Base-by-base conservation (phyloP, 2,113 vertebrate species). In the Spea bombifrons region DNA sequence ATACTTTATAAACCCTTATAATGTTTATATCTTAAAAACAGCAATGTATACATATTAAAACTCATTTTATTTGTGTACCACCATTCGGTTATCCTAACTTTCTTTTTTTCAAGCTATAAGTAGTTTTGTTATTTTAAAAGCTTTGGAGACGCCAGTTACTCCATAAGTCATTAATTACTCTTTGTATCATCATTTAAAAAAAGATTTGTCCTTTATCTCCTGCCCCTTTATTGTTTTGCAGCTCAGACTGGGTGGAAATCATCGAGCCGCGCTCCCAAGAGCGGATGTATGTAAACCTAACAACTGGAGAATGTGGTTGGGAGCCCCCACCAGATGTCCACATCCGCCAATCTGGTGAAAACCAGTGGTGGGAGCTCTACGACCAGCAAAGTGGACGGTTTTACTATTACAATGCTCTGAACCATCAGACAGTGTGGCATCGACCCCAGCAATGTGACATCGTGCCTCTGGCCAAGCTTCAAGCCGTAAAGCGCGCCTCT, bases 291-390 rank as follows among this genome's bases (percentile, higher is more conserved):
- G 93, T 96, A 65, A 96, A 96, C 84, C 83, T 95, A 90, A 83
- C 85, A 65, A 94, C 91, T 0, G 94, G 94, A 0, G 94, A 95
- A 85, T 96, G 95, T 3, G 94, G 95, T 85, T 96, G 95, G 95
- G 92, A 94, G 49, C 90, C 93, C 3, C 95, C 94, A 8, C 7
- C 86, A 13, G 90, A 91, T 15, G 90, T 90, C 73, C 87, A 86
- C 7, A 89, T 95, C 9, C 94, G 94, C 43, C 95, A 94, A 84
- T 91, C 93, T 0, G 93, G 95, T 78, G 92, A 93, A 65, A 94
- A 93, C 88, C 95, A 96, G 84, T 96, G 95, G 95, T 96, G 95
- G 95, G 95, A 96, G 82, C 91, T 96, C 70, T 96, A 94, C 0
- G 95, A 96, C 89, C 86, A 89, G 46, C 91, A 93, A 46, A 96